phyloP scores from a whole-genome alignment of 2,113 vertebrate genomes.

The Gallinago undulata region DNA sequence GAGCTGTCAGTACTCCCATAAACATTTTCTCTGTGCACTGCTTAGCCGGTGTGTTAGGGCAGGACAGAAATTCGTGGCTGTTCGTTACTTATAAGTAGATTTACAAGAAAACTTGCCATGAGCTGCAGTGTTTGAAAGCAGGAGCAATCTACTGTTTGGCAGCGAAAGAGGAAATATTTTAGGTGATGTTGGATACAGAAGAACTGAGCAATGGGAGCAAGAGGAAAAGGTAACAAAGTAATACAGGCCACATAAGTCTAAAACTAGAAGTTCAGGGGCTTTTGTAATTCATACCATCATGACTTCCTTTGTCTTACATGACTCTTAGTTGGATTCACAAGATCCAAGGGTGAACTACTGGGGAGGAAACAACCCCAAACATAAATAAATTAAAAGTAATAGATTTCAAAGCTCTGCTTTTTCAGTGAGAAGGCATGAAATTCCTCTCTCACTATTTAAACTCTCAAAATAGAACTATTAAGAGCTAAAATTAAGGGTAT shows the following conservation, averaged over 20 bases:
- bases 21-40: neutral
- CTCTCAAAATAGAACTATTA: neutral
- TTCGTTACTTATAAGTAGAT: neutral
- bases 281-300: neutral
- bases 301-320: neutral
- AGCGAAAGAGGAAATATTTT: neutral
- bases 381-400: neutral
- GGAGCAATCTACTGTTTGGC: neutral
- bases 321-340: neutral
- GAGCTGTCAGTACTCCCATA: neutral
- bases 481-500: neutral
- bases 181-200: neutral
- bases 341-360: neutral
- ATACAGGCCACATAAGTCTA: neutral
- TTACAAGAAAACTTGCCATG: neutral
- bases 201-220: neutral
- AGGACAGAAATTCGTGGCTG: neutral
- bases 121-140: neutral
- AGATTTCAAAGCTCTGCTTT: neutral
- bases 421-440: slow-evolving; percentile 1
- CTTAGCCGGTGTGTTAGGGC: neutral
- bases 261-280: neutral
- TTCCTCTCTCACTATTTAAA: neutral
- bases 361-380: neutral
- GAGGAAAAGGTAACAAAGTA: neutral